phyloP scores from a whole-genome alignment of 2,113 vertebrate genomes.

The Ammodytes marinus region DNA sequence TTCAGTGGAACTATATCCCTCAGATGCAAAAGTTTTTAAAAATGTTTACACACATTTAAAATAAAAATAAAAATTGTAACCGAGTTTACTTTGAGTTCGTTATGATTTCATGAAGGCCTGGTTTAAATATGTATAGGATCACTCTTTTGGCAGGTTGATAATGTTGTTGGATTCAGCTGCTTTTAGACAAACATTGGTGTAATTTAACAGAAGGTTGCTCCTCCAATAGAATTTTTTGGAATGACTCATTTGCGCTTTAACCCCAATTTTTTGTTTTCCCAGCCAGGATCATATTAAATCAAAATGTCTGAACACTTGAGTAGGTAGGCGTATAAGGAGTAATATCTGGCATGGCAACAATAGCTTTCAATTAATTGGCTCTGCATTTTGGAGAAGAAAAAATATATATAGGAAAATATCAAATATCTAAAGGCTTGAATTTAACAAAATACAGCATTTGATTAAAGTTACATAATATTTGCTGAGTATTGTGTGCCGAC shows the following conservation, averaged over 20 bases:
- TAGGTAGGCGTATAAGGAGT: not conserved
- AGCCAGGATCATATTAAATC: not conserved
- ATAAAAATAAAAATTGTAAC: not conserved
- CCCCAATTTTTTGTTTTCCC: not conserved
- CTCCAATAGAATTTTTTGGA: not conserved
- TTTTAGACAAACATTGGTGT: not conserved
- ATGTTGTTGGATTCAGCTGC: not conserved
- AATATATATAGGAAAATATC: not conserved
- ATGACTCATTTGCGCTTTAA: not conserved
- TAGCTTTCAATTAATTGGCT: not conserved
- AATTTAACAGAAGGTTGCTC: not conserved
- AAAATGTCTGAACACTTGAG: not conserved
- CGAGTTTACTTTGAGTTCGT: not conserved
- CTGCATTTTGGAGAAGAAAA: not conserved
- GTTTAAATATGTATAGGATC: not conserved
- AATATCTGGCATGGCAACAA: not conserved
- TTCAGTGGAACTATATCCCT: not conserved
- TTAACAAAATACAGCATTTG: not conserved
- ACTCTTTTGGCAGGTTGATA: not conserved
- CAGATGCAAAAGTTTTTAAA: not conserved
- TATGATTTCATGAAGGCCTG: not conserved
- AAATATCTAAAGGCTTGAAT: not conserved
- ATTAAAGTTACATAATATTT: not conserved
- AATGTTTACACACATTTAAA: not conserved
- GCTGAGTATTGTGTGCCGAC: not conserved